Percentiles rank a stretch among this genome's conserved stretches.
Conservation (phyloP, 30 jellyfish, hydroid and myxozoan genomes). For the Nemopilema nomurai region DNA sequence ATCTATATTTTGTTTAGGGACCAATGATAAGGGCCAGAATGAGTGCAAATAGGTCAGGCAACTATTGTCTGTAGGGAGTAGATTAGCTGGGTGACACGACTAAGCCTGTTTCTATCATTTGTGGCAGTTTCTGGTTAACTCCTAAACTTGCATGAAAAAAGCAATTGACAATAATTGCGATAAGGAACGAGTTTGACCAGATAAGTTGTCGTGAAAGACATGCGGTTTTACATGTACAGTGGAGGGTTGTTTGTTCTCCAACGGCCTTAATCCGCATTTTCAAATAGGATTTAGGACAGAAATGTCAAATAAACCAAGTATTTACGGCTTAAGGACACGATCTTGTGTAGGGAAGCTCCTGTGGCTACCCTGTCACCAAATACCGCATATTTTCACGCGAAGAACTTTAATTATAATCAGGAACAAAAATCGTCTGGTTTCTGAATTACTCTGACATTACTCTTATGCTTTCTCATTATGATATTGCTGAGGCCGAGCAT, state of each 20-base stretch:
- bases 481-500: background rate
- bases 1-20: background rate
- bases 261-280: slow-evolving; percentile 40
- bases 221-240: slow-evolving; percentile 37
- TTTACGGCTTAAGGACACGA: slow-evolving; percentile 9
- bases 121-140: slow-evolving; percentile 38
- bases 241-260: slow-evolving; percentile 20
- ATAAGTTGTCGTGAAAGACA: slow-evolving; percentile 45
- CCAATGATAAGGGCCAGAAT: background rate
- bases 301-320: slow-evolving; percentile 43
- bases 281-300: slow-evolving; percentile 46
- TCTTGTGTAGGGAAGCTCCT: slow-evolving; percentile 9
- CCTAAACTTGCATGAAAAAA: slow-evolving; percentile 10
- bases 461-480: background rate
- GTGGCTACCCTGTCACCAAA: background rate
- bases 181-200: slow-evolving; percentile 57
- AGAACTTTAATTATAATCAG: background rate
- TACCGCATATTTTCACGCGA: background rate
- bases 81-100: slow-evolving; percentile 22
- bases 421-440: background rate
- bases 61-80: slow-evolving; percentile 11
- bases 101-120: slow-evolving; percentile 26
- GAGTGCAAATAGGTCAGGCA: slow-evolving; percentile 7
- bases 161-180: slow-evolving; percentile 33
- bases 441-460: background rate